Evolutionary conservation across 2,797 vertebrate species (phyloP), one percentile per base, ranked within the genome.

Genomic region (Oreochromis mossambicus): DNA sequence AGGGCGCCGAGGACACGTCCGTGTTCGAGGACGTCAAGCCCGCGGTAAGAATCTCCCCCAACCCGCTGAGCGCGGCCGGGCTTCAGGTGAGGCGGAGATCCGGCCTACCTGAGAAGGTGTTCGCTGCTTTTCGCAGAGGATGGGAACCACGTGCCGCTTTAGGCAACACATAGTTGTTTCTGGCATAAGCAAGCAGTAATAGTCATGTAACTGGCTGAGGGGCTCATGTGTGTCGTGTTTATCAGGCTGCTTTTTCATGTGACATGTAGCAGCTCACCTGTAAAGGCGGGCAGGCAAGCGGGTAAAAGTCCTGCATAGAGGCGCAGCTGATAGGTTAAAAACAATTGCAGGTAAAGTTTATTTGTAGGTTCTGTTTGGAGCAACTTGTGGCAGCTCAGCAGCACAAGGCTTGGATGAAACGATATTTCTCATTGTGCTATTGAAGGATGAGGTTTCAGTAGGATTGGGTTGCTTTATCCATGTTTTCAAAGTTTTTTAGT

Each of bases 21-120:
- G 98, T 98, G 88, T 98, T 98, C 34, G 97, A 98, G 92, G 97
- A 98, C 96, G 96, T 97, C 94, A 98, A 98, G 89, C 94, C 96
- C 61, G 91, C 86, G 56, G 86, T 96, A 87, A 96, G 97, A 93
- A 77, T 94, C 79, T 75, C 87, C 79, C 89, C 94, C 34, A 83
- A 86, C 0, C 90, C 94, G 86, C 68, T 38, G 89, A 32, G 32
- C 34, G n/a, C 24, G 50, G 36, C 32, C 48, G 61, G n/a, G 24
- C 50, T 34, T 15, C 76, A 56, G 68, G 52, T 24, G 51, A 58
- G 7, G 17, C 24, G 32, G 24, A 50, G 10, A 50, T 75, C 24
- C 8, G 51, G 79, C 75, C 43, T 38, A 9, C 6, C 26, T n/a
- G n/a, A n/a, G 24, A 63, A 8, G 5, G 5, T 8, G 4, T 13